phyloP scores from a whole-genome alignment of 2,888 invertebrate species.

The Margaritifera margaritifera region DNA sequence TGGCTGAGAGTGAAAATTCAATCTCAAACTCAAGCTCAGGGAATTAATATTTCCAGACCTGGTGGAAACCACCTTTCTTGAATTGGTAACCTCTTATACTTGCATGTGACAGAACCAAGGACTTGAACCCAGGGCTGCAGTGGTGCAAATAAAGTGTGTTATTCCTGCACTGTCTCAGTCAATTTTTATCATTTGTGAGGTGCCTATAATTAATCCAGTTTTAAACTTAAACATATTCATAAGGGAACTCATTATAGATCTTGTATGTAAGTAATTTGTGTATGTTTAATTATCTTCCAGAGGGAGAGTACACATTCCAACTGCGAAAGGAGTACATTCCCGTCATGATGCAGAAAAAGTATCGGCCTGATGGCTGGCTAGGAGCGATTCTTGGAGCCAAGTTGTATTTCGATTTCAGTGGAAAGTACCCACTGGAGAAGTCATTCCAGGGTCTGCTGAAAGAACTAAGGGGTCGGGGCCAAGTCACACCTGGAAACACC shows the following conservation, averaged over 20 bases:
- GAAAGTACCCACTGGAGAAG: slow-evolving; percentile 65
- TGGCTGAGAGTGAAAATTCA: too few relatives aligned
- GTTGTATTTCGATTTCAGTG: slow-evolving; percentile 68
- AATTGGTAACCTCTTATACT: too few relatives aligned
- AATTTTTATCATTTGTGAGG: too few relatives aligned
- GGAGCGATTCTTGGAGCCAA: slow-evolving; percentile 67
- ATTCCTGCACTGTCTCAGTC: too few relatives aligned
- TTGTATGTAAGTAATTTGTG: not conserved
- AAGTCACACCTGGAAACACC: slow-evolving; percentile 35
- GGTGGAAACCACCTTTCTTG: too few relatives aligned
- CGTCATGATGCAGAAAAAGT: slow-evolving; percentile 66
- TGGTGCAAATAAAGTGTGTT: too few relatives aligned
- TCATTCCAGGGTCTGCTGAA: slow-evolving; percentile 60
- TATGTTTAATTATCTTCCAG: slow-evolving; percentile 37
- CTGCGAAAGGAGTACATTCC: slow-evolving; percentile 68
- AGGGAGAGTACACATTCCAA: slow-evolving; percentile 69
- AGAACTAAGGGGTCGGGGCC: slow-evolving; percentile 62
- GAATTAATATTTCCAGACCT: too few relatives aligned
- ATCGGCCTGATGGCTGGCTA: slow-evolving; percentile 70
- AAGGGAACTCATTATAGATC: not conserved
- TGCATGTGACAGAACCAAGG: too few relatives aligned
- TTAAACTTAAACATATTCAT: not conserved
- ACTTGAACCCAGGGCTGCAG: too few relatives aligned
- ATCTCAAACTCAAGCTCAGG: too few relatives aligned
- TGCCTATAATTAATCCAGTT: not conserved